Conservation (phyloP, 2,888 invertebrate genomes). For the Tribolium freemani region DNA sequence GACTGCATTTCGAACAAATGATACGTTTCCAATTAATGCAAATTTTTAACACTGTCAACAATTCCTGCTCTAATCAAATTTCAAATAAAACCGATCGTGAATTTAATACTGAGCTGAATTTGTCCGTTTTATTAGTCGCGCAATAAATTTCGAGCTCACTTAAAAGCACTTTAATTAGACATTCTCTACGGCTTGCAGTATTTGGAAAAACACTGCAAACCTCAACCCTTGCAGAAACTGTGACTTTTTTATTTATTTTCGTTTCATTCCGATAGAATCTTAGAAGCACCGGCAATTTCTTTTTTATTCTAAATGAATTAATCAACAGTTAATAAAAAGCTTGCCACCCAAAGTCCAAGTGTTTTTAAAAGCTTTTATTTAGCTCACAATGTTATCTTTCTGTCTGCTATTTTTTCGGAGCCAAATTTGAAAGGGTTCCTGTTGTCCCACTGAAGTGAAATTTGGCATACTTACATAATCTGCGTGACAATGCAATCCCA, state of each 20-base stretch:
- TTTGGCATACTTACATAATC: too few relatives aligned
- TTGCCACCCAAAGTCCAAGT: too few relatives aligned
- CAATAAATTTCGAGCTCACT: conserved; percentile 31
- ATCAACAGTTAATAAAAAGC: not conserved
- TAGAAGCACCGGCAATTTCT: too few relatives aligned
- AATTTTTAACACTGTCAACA: not conserved
- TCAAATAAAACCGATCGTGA: conserved; percentile 26
- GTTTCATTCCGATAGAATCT: too few relatives aligned
- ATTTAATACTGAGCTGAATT: conserved; percentile 19
- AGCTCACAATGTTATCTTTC: too few relatives aligned
- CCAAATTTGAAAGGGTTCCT: too few relatives aligned
- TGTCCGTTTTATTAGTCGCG: conserved; percentile 28
- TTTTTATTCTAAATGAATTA: not conserved
- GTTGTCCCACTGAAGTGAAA: too few relatives aligned
- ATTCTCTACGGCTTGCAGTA: conserved; percentile 23
- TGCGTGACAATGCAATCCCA: too few relatives aligned
- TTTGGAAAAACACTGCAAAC: conserved; percentile 11
- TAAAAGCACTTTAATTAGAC: conserved; percentile 34
- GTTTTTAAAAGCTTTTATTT: too few relatives aligned
- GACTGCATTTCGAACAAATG: not conserved
- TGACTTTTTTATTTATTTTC: not conserved
- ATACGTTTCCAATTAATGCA: conserved; percentile 3
- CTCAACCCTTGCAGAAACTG: not conserved
- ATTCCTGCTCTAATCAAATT: conserved; percentile 12
- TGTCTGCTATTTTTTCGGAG: too few relatives aligned